Base-by-base conservation (phyloP, 1,140 invertebrate species). In the Sarcophaga peregrina region DNA sequence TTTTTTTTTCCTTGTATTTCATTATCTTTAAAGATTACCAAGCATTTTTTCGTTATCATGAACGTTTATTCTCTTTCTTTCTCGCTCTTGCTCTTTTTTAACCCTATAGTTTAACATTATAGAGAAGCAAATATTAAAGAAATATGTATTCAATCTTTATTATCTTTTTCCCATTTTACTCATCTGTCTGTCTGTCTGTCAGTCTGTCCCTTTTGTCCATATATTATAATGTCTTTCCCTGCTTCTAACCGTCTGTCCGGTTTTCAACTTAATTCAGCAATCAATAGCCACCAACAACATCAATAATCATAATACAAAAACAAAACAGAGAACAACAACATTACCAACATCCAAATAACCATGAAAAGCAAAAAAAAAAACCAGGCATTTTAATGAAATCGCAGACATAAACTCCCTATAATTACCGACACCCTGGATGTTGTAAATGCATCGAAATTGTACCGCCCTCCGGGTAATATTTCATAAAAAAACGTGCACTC, bases 321-420 rank as follows among this genome's bases (percentile, higher is more conserved):
- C 25, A 37, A 37, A 82, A 82, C 46, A 46, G 82, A 17, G 50
- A 82, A 80, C 83, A 82, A 84, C 11, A 81, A 72, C 17, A 54
- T 45, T 5, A 47, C 50, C 46, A 76, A 47, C 74, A 48, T 15
- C 58, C 15, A 13, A 58, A n/a, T n/a, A 58, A 58, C n/a, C 15
- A 58, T 58, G n/a, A 58, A 13, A 58, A 15, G 6, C n/a, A 58
- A 13, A n/a, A 8, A 13, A 13, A n/a, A 58, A 58, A n/a, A 68
- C 20, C 80, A 83, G 72, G 80, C 54, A 83, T 82, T 80, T 82
- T 84, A 82, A 87, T 85, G 85, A 88, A 87, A 86, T 86, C 85
- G 81, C 88, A 89, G 88, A 89, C 88, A 89, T 89, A 89, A 89
- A 89, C 86, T 87, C 88, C 88, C 88, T 89, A 89, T 89, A 89